A percentile compares a stretch with the other conserved stretches of the same genome.
phyloP scores from a whole-genome alignment of 2,888 invertebrate species.

The Ennomos fuscantarius region DNA sequence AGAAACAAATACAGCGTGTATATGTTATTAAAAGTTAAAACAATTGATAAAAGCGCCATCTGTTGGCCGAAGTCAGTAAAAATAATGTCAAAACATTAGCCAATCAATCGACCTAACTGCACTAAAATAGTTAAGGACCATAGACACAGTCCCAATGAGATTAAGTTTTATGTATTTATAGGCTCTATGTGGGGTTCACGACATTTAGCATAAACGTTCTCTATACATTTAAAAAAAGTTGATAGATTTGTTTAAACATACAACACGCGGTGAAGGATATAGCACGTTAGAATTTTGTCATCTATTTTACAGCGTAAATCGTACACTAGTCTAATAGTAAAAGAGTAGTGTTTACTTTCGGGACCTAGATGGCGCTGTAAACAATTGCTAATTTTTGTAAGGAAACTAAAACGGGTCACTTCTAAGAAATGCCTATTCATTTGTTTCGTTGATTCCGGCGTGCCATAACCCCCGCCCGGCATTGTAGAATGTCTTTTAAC shows the following conservation, averaged over 20 bases:
- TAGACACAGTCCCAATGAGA: slow-evolving; percentile 44
- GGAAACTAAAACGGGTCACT: too few relatives aligned
- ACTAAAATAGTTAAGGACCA: slow-evolving; percentile 35
- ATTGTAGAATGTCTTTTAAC: slow-evolving; percentile 42
- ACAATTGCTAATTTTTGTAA: not conserved
- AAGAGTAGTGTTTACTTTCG: not conserved
- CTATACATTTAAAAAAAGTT: slow-evolving; percentile 48
- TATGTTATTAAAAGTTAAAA: slow-evolving; percentile 1
- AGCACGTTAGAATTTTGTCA: not conserved
- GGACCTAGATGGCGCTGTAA: slow-evolving; percentile 2
- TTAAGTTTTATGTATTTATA: slow-evolving; percentile 44
- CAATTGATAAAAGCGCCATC: slow-evolving; percentile 13
- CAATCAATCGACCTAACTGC: slow-evolving; percentile 41
- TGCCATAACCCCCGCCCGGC: slow-evolving; percentile 1
- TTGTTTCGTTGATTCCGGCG: not conserved
- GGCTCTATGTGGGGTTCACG: slow-evolving; percentile 58
- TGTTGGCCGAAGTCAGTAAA: slow-evolving; percentile 9
- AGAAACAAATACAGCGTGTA: not conserved
- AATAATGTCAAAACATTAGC: slow-evolving; percentile 14
- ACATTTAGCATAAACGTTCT: slow-evolving; percentile 42
- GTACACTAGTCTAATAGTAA: not conserved
- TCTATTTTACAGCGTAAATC: not conserved
- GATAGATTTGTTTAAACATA: slow-evolving; percentile 61
- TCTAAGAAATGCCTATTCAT: too few relatives aligned
- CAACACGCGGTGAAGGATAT: slow-evolving; percentile 12